A percentile compares a stretch with the other conserved stretches of the same genome.
Evolutionary conservation across 2,797 vertebrate genomes (phyloP).

Genomic region (Coluber constrictor): DNA sequence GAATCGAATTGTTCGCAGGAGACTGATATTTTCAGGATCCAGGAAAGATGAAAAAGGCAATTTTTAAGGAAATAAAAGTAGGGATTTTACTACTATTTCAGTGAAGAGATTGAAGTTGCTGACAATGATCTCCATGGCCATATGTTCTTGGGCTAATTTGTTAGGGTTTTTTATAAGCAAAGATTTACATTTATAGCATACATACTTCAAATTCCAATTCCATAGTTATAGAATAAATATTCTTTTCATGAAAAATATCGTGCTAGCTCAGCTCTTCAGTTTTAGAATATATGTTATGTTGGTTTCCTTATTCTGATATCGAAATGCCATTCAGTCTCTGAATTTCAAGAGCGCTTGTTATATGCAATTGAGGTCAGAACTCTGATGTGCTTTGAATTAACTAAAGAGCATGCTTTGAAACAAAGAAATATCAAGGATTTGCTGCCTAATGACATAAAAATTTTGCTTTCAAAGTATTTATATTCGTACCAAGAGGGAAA

Average conservation of each 20-base stretch:
- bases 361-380: background rate
- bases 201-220: background rate
- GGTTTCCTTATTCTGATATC: background rate
- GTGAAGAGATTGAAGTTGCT: background rate
- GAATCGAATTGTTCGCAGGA: background rate
- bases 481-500: background rate
- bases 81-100: background rate
- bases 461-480: background rate
- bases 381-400: background rate
- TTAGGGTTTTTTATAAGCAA: background rate
- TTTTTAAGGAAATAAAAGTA: background rate
- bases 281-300: background rate
- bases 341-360: background rate
- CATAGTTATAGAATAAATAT: background rate
- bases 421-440: background rate
- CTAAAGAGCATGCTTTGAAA: background rate
- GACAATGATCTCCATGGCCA: background rate
- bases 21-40: background rate
- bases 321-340: constrained; percentile 3
- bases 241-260: background rate
- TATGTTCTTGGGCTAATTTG: background rate
- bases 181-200: background rate
- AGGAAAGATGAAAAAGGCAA: background rate
- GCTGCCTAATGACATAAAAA: background rate
- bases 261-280: background rate